Percentiles rank a stretch among this genome's conserved stretches.
These are phyloP conservation scores for Drosophila crucigera DNA, from an alignment of 2,888 invertebrate species.

Conservation along the genomic window DNA sequence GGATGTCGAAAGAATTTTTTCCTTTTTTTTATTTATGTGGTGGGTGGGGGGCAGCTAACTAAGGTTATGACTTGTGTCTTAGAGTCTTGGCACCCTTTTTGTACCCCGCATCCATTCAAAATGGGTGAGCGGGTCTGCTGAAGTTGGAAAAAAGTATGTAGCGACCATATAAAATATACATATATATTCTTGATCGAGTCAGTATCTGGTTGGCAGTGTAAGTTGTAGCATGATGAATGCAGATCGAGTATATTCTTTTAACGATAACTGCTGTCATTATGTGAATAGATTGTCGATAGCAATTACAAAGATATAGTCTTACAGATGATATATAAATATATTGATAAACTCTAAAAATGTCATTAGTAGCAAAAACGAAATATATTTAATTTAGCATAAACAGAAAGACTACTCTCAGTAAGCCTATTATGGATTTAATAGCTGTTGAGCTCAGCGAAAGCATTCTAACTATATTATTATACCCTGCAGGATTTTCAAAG, in stretches of 20 bases:
- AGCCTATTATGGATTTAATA: background rate
- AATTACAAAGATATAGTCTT: background rate
- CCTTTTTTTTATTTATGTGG: background rate
- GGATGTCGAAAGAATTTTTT: conserved; percentile 12
- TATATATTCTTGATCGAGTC: background rate
- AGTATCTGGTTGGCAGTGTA: background rate
- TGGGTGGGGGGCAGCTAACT: conserved; percentile 22
- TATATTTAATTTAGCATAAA: background rate
- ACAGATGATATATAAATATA: background rate
- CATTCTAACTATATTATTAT: background rate
- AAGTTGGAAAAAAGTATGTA: background rate
- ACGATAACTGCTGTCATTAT: background rate
- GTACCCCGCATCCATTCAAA: background rate
- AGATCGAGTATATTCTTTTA: background rate
- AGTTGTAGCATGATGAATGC: background rate
- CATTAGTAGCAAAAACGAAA: background rate
- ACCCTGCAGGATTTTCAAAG: background rate
- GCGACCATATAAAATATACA: background rate
- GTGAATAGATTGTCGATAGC: background rate
- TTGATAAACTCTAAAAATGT: background rate
- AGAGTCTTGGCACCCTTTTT: conserved; percentile 23
- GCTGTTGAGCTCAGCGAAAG: background rate
- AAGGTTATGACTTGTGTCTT: conserved; percentile 23
- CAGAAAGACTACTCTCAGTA: background rate
- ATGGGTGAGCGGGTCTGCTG: background rate